These are phyloP conservation scores for Parthenolecanium corni DNA, from an alignment of 2,888 invertebrate species.

Conservation along the genomic window DNA sequence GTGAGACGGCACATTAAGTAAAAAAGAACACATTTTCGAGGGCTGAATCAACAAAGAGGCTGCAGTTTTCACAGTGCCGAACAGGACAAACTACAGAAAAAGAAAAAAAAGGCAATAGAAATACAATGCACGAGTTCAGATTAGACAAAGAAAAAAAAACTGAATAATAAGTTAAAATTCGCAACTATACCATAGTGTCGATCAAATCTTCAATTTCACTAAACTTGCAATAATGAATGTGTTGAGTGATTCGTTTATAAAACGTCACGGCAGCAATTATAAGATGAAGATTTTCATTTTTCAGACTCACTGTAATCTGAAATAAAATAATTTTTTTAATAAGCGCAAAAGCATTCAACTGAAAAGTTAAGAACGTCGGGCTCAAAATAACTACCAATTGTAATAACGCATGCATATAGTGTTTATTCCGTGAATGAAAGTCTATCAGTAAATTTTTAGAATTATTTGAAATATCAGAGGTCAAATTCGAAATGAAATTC, in stretches of 20 bases:
- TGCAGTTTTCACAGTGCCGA: constrained; percentile 3
- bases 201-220: constrained; percentile 14
- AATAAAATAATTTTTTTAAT: not conserved
- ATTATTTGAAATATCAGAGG: constrained; percentile 8
- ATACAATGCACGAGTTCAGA: too few species aligned
- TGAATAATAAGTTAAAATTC: too few species aligned
- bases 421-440: constrained; percentile 9
- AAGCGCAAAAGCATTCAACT: not conserved
- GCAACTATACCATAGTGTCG: constrained; percentile 12
- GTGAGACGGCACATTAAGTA: constrained; percentile 16
- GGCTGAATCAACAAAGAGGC: constrained; percentile 11
- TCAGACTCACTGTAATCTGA: constrained; percentile 1
- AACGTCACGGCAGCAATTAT: constrained; percentile 10
- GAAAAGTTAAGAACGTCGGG: not conserved
- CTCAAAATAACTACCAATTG: constrained; percentile 3
- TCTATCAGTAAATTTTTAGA: constrained; percentile 18
- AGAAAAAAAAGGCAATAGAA: not conserved
- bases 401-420: constrained; percentile 11
- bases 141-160: too few species aligned
- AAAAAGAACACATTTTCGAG: constrained; percentile 15
- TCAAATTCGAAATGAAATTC: constrained; percentile 15
- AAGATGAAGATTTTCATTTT: constrained; percentile 12
- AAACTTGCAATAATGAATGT: constrained; percentile 16
- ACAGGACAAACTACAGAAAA: constrained; percentile 11
- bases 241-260: constrained; percentile 8